phyloP scores from a whole-genome alignment of 2,888 invertebrate genomes.

The Scaptomyza parva region DNA sequence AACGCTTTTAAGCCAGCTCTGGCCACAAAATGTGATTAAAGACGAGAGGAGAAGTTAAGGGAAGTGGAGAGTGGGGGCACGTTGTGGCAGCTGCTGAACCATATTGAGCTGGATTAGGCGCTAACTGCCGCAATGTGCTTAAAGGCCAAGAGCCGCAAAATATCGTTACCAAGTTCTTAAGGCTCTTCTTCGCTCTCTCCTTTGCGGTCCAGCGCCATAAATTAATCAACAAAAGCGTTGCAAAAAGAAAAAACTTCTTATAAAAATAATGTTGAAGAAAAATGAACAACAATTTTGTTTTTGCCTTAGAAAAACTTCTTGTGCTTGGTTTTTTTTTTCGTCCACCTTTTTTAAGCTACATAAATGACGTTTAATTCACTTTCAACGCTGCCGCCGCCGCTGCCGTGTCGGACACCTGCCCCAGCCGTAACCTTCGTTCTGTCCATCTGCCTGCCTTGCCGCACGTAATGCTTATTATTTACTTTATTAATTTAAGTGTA shows the following conservation, averaged over 20 bases:
- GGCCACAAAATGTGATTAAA: constrained; percentile 50
- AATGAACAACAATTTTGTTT: constrained; percentile 15
- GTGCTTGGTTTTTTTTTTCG: constrained; percentile 16
- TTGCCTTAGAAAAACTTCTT: constrained; percentile 17
- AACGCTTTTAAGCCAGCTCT: constrained; percentile 33
- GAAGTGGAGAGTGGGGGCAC: constrained; percentile 3
- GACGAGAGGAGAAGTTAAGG: neutral
- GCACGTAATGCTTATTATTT: constrained; percentile 74
- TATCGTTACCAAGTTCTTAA: constrained; percentile 26
- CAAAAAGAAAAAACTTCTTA: constrained; percentile 9
- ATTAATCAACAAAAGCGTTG: constrained; percentile 64
- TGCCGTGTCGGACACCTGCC: constrained; percentile 26
- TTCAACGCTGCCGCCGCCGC: constrained; percentile 63
- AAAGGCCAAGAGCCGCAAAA: constrained; percentile 49
- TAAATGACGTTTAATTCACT: constrained; percentile 79
- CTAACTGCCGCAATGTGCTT: constrained; percentile 73
- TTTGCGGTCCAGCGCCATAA: constrained; percentile 49
- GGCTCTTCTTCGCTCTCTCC: too few relatives aligned
- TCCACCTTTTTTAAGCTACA: constrained; percentile 52
- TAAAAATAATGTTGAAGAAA: constrained; percentile 13
- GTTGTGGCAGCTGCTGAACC: constrained; percentile 59
- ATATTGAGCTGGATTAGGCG: constrained; percentile 76
- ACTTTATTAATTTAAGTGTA: constrained; percentile 82
- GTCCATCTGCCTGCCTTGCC: too few relatives aligned
- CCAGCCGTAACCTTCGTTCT: neutral